Base-by-base conservation (phyloP, 2,888 invertebrate genomes). In the Gymnocheta viridis region DNA sequence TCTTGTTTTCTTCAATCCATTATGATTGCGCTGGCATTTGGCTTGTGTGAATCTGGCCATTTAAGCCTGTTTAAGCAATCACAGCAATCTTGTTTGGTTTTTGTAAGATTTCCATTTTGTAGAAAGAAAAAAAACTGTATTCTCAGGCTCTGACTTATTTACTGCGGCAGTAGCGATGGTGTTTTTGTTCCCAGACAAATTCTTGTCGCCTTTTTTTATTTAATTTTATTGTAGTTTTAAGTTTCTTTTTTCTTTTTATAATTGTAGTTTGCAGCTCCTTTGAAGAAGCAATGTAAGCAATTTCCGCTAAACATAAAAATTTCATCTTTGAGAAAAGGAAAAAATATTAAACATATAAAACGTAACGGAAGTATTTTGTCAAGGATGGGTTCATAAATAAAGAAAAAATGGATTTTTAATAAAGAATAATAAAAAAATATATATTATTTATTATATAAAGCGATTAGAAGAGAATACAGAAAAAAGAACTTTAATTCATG, bases 301-400 rank as follows among this genome's bases (percentile, higher is more conserved):
- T 83, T 83, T 83, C 83, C 83, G 83, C 80, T 74, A 35, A 60
- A 73, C 58, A 66, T 32, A 54, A 49, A 54, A 66, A 29, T 9
- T 54, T 54, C 62, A 60, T 41, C 62, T 24, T 12, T 19, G 17
- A 10, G 22, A 58, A 49, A 24, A n/a, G n/a, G 3, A 67, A 19
- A 54, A 27, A 17, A 24, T 4, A 38, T 22, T 32, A 56, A 10
- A 10, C 38, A 22, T 41, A 64, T 38, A 51, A 82, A 66, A 66
- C 24, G 41, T 80, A 80, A 79, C 78, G 82, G 82, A 79, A 82
- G 79, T 82, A 69, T 82, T 82, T 72, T 82, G 76, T 82, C 77
- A 77, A 82, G 77, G 64, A 64, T 82, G 60, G 60, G 19, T 29
- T 51, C 29, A 67, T 51, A 81, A 80, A 67, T 67, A 67, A 67